Base-by-base conservation (phyloP, 2,888 invertebrate genomes). In the Mythimna ferrago region DNA sequence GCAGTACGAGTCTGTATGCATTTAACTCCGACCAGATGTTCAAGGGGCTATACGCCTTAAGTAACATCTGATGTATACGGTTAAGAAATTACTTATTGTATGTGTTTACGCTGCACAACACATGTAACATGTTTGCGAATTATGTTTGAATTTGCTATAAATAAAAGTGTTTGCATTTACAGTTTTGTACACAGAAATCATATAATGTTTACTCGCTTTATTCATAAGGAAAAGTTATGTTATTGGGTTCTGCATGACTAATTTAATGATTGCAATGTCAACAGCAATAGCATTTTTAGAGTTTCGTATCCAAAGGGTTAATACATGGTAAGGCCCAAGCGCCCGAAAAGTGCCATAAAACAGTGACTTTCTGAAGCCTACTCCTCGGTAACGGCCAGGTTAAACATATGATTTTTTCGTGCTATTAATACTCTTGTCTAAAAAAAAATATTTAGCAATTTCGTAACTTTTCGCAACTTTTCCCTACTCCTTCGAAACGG, bases 21-120 rank as follows among this genome's bases (percentile, higher is more conserved):
- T 5, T 32, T 32, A 32, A 32, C 32, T 2, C 32, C 32, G 3
- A 0, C 32, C 32, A 32, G 32, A 3, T 32, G 32, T 1, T 32
- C 3, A 32, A 32, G 32, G 32, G 32, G 2, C 3, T 32, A 32
- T 32, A 32, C 32, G 32, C 32, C 32, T 85, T 88, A 86, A 83
- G 85, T 87, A 88, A 88, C 84, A 83, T 77, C 80, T 78, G 74
- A 70, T 81, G 67, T 69, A 75, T 73, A 81, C 72, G 75, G 80
- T 82, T 80, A 79, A 74, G 76, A 78, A 81, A 75, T 81, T 82
- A 79, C 67, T 58, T 76, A 79, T 79, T 71, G 78, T 79, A 71
- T 75, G 66, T 72, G 72, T 80, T 80, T 70, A 65, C 64, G 65
- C 63, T 68, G 61, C 58, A 73, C 58, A 82, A 60, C 65, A 58